These are phyloP conservation scores for Epirrhoe tristata DNA, from an alignment of 2,888 invertebrate species.

Conservation along the genomic window DNA sequence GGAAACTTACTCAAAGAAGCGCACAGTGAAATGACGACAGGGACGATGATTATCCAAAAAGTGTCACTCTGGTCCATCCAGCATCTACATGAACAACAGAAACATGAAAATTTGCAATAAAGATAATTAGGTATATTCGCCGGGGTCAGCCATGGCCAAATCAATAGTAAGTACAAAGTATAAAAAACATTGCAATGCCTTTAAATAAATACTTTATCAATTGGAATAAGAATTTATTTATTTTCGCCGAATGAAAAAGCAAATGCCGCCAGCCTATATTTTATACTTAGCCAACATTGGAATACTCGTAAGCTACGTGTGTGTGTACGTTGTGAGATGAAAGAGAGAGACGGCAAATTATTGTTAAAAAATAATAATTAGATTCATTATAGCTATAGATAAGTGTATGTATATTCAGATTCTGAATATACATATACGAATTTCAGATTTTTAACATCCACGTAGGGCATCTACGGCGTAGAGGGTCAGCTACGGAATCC, in stretches of 20 bases:
- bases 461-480: background rate
- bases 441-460: background rate
- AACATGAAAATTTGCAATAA: background rate
- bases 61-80: constrained; percentile 88
- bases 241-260: background rate
- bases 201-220: background rate
- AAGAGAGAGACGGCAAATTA: background rate
- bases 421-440: too few relatives aligned
- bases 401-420: too few relatives aligned
- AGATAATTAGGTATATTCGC: too few relatives aligned
- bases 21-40: constrained; percentile 86
- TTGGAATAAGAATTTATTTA: too few relatives aligned
- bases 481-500: background rate
- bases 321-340: background rate
- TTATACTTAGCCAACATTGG: background rate
- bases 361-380: too few relatives aligned
- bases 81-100: constrained; percentile 77
- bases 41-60: constrained; percentile 87
- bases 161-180: too few relatives aligned
- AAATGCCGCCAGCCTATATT: background rate
- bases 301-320: background rate
- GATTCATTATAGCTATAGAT: too few relatives aligned
- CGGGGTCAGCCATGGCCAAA: too few relatives aligned
- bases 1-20: constrained; percentile 72
- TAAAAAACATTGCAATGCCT: background rate